Conservation (phyloP, 2,113 vertebrate genomes). For the Gulo gulo region DNA sequence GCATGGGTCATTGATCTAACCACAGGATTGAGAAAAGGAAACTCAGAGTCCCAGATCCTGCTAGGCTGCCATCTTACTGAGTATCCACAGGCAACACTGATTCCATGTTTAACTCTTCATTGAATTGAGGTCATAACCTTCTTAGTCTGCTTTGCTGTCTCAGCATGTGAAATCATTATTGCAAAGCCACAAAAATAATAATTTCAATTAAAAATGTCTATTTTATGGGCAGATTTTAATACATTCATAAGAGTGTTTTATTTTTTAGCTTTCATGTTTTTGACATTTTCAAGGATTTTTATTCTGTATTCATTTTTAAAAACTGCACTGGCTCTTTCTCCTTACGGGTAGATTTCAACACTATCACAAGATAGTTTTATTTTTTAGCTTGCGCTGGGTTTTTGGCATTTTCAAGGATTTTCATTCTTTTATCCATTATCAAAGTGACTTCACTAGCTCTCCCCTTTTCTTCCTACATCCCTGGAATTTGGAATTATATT, state of each 20-base stretch:
- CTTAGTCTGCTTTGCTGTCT: background rate
- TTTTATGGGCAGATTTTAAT: background rate
- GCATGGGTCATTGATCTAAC: background rate
- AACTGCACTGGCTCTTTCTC: background rate
- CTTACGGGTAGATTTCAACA: slow-evolving; percentile 5
- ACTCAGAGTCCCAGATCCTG: background rate
- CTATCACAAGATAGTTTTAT: background rate
- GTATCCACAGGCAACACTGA: background rate
- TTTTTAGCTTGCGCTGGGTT: background rate
- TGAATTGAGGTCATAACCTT: background rate
- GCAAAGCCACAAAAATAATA: background rate
- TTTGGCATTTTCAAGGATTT: background rate
- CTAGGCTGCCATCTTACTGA: background rate
- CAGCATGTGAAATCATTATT: background rate
- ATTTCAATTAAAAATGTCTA: slow-evolving; percentile 32
- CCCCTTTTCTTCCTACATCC: background rate
- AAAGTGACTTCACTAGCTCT: background rate
- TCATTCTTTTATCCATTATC: background rate
- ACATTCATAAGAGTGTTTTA: slow-evolving; percentile 5
- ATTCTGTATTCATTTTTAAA: background rate
- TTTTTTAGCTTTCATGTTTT: slow-evolving; percentile 1
- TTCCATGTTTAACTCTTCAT: background rate
- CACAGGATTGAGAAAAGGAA: background rate
- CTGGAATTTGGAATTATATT: background rate
- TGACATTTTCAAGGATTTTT: background rate